These are phyloP conservation scores for Furcula furcula DNA, from an alignment of 2,888 invertebrate genomes.

Conservation along the genomic window DNA sequence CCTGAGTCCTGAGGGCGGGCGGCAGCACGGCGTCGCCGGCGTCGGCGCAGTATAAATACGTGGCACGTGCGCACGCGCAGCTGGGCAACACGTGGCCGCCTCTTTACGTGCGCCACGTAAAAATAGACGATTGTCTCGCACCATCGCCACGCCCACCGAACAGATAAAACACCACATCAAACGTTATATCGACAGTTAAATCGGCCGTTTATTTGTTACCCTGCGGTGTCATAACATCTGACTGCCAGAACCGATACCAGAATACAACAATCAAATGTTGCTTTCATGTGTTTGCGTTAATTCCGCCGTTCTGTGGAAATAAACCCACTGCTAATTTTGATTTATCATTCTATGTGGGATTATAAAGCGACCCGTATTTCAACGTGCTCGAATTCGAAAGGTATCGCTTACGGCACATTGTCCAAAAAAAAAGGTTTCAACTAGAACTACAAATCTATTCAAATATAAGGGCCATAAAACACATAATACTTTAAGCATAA, in stretches of 20 bases:
- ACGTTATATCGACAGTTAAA: slow-evolving; percentile 61
- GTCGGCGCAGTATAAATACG: slow-evolving; percentile 67
- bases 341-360: slow-evolving; percentile 1
- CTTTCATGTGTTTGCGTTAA: slow-evolving; percentile 41
- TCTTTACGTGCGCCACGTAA: slow-evolving; percentile 65
- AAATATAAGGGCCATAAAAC: too few species aligned
- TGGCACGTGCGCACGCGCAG: slow-evolving; percentile 75
- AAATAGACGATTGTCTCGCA: slow-evolving; percentile 78
- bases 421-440: too few species aligned
- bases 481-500: too few species aligned
- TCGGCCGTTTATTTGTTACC: slow-evolving; percentile 59
- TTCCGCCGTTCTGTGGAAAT: slow-evolving; percentile 31
- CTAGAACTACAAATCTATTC: too few species aligned
- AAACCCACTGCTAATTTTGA: slow-evolving; percentile 33
- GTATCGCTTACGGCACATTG: too few species aligned
- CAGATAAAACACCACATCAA: slow-evolving; percentile 80
- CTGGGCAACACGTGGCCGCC: slow-evolving; percentile 77
- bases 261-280: slow-evolving; percentile 29
- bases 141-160: slow-evolving; percentile 65
- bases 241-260: slow-evolving; percentile 15
- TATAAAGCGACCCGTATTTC: background rate
- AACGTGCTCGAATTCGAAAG: too few species aligned
- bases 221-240: slow-evolving; percentile 42
- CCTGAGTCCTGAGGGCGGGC: slow-evolving; percentile 54
- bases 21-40: slow-evolving; percentile 34